A percentile compares a stretch with the other conserved stretches of the same genome.
Conservation (phyloP, 2,113 vertebrate genomes). For the Bambusicola thoracicus region DNA sequence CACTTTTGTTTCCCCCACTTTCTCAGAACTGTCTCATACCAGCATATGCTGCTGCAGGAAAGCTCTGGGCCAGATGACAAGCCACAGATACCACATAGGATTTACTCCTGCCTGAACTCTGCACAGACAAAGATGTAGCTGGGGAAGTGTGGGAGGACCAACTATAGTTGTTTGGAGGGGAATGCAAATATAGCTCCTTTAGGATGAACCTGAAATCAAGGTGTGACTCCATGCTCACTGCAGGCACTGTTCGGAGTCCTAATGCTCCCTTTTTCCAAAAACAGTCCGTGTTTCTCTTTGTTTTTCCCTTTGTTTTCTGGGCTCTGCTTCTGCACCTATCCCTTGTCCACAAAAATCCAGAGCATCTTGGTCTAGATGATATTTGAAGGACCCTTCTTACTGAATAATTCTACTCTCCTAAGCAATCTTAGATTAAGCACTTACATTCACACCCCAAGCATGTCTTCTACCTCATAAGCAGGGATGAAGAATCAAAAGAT, state of each 20-base stretch:
- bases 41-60: background rate
- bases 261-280: background rate
- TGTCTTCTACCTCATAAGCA: background rate
- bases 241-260: background rate
- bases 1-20: background rate
- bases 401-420: background rate
- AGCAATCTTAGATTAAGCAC: background rate
- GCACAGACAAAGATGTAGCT: background rate
- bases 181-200: background rate
- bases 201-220: background rate
- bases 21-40: background rate
- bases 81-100: rapidly evolving
- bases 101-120: background rate
- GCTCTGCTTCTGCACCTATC: background rate
- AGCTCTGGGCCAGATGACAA: background rate
- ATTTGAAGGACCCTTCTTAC: background rate
- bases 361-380: background rate
- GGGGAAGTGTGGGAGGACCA: background rate
- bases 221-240: background rate
- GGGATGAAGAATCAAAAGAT: rapidly evolving
- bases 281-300: rapidly evolving
- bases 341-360: background rate
- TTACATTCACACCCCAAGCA: background rate
- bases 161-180: background rate
- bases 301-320: too few relatives aligned